A percentile compares a stretch with the other conserved stretches of the same genome.
phyloP scores from a whole-genome alignment of 37 sponge, comb jelly and placozoan species.

The Beroe ovata region DNA sequence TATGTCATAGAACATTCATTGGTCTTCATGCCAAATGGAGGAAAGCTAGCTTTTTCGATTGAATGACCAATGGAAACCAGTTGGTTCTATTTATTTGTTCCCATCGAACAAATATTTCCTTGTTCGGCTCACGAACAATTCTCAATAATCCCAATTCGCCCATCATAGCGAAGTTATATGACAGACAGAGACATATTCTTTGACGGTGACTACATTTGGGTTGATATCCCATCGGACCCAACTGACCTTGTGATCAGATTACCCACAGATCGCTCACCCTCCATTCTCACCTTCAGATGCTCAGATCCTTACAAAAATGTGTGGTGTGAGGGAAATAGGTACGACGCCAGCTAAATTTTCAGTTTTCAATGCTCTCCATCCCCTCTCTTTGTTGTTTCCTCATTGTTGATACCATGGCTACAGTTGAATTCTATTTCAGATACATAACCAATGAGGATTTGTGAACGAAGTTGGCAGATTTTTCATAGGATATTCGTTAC shows the following conservation, averaged over 20 bases:
- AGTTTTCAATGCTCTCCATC: neutral
- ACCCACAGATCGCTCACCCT: neutral
- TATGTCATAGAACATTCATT: too few relatives aligned
- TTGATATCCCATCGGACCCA: constrained; percentile 46
- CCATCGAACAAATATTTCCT: too few relatives aligned
- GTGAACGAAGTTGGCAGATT: neutral
- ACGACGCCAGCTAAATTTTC: neutral
- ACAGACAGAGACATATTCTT: constrained; percentile 31
- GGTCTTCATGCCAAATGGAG: too few relatives aligned
- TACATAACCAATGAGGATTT: constrained; percentile 34
- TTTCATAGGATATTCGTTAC: too few relatives aligned
- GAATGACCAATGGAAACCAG: too few relatives aligned
- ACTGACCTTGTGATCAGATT: constrained; percentile 19
- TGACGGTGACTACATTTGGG: constrained; percentile 22
- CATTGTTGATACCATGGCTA: too few relatives aligned
- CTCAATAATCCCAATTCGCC: too few relatives aligned
- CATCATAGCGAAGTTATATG: constrained; percentile 9
- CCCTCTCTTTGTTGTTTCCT: too few relatives aligned
- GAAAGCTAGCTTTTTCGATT: too few relatives aligned
- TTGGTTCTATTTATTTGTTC: too few relatives aligned
- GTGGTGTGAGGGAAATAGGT: constrained; percentile 66
- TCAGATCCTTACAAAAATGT: constrained; percentile 55
- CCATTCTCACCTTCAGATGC: neutral
- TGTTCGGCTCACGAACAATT: too few relatives aligned
- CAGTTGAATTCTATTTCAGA: constrained; percentile 12